Conservation (phyloP, 2,113 vertebrate species). For the Dipodomys spectabilis region DNA sequence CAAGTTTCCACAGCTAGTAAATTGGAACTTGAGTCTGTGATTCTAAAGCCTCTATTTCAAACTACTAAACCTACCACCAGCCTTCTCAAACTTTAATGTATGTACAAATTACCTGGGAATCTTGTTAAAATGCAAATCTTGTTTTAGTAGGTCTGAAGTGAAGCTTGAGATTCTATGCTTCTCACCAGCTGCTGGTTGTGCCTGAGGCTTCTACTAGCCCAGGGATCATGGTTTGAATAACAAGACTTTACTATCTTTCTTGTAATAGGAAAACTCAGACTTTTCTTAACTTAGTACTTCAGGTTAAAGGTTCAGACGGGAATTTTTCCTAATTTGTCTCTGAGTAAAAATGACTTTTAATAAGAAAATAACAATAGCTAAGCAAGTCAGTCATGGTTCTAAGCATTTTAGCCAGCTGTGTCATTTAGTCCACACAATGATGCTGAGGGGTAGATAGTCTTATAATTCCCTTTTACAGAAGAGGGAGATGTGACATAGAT, state of each 20-base stretch:
- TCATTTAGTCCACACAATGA: constrained; percentile 17
- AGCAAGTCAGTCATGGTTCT: constrained; percentile 38
- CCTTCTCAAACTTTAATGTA: constrained; percentile 38
- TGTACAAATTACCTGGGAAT: neutral
- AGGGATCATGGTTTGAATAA: constrained; percentile 18
- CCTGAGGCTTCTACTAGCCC: neutral
- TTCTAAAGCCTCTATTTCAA: constrained; percentile 2
- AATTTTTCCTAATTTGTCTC: constrained; percentile 32
- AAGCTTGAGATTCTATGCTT: constrained; percentile 12
- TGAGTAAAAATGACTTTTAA: constrained; percentile 49
- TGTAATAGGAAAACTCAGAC: neutral
- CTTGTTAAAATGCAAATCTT: constrained; percentile 61
- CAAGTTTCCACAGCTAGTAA: neutral
- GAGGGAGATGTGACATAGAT: constrained; percentile 3
- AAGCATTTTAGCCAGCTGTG: neutral
- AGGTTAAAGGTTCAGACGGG: neutral
- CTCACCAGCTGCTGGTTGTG: neutral
- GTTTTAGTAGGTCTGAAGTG: neutral
- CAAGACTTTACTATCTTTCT: constrained; percentile 22
- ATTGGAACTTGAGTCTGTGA: constrained; percentile 47
- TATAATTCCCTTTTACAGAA: constrained; percentile 2
- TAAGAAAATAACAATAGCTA: constrained; percentile 52
- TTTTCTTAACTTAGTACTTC: constrained; percentile 41
- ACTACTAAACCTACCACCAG: neutral
- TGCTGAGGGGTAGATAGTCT: constrained; percentile 10